Evolutionary conservation across 2,888 invertebrate genomes (phyloP).

Genomic region (Phyllotreta striolata): DNA sequence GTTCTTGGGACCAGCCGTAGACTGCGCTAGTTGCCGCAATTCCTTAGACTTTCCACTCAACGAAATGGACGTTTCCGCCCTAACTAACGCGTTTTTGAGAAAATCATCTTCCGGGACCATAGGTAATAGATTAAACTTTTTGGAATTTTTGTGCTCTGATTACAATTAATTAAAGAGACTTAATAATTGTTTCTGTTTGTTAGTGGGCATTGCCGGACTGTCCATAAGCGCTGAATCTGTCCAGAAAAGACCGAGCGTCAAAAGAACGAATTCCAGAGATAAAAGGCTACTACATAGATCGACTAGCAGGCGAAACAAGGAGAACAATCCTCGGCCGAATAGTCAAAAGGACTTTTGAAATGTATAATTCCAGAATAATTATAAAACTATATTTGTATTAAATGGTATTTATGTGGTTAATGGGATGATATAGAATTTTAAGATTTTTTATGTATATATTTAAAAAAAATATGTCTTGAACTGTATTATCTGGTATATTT

Average conservation of each 20-base stretch:
- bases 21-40: conserved; percentile 61
- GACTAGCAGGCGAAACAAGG: conserved; percentile 67
- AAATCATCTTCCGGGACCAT: conserved; percentile 68
- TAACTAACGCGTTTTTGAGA: conserved; percentile 59
- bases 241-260: conserved; percentile 67
- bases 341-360: conserved; percentile 48
- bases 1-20: conserved; percentile 82
- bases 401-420: conserved; percentile 22
- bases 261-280: conserved; percentile 66
- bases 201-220: conserved; percentile 68
- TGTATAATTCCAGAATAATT: conserved; percentile 6
- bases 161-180: no score
- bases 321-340: conserved; percentile 63
- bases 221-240: conserved; percentile 71
- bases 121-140: conserved; percentile 54
- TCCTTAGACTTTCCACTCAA: conserved; percentile 61
- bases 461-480: conserved; percentile 28
- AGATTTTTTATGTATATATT: conserved; percentile 30
- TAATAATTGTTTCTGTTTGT: conserved; percentile 33
- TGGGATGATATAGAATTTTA: conserved; percentile 26
- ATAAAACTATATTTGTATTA: conserved; percentile 47
- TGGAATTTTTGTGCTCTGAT: conserved; percentile 4
- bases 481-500: conserved; percentile 27
- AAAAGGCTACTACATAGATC: conserved; percentile 64
- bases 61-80: conserved; percentile 58